phyloP scores from a whole-genome alignment of 2,797 vertebrate species.

The Bothrops alternatus region DNA sequence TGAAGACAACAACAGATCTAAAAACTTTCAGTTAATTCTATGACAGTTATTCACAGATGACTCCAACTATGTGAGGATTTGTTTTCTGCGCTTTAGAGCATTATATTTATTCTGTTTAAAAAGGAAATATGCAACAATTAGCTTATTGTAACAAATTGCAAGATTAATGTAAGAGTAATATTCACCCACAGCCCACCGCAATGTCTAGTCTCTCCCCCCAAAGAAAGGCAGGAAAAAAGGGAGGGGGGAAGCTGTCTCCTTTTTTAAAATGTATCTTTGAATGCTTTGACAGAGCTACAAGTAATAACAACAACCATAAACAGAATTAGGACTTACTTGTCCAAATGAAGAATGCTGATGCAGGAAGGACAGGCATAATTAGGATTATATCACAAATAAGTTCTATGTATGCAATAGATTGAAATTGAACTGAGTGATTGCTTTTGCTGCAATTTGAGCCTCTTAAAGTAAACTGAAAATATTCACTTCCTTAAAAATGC shows the following conservation, averaged over 20 bases:
- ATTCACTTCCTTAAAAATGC: constrained; percentile 59
- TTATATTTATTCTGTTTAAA: background rate
- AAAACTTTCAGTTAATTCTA: background rate
- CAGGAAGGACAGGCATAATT: constrained; percentile 34
- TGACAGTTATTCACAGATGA: background rate
- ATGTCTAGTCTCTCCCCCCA: background rate
- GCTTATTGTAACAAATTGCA: background rate
- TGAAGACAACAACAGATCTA: background rate
- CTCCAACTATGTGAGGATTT: background rate
- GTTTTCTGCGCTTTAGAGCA: background rate
- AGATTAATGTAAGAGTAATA: background rate
- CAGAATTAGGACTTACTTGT: constrained; percentile 26
- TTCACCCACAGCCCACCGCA: background rate
- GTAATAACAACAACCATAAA: constrained; percentile 18
- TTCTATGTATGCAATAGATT: constrained; percentile 47
- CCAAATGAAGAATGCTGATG: constrained; percentile 36
- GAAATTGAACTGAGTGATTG: constrained; percentile 56
- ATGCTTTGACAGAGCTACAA: constrained; percentile 9
- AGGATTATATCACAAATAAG: constrained; percentile 25
- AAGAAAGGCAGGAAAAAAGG: background rate
- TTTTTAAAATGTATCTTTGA: constrained; percentile 18
- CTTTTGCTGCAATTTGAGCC: constrained; percentile 59
- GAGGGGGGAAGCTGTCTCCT: no score
- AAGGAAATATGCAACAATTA: background rate
- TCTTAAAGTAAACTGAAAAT: constrained; percentile 55